phyloP scores from a whole-genome alignment of 2,888 invertebrate species.

The Leptothorax acervorum region DNA sequence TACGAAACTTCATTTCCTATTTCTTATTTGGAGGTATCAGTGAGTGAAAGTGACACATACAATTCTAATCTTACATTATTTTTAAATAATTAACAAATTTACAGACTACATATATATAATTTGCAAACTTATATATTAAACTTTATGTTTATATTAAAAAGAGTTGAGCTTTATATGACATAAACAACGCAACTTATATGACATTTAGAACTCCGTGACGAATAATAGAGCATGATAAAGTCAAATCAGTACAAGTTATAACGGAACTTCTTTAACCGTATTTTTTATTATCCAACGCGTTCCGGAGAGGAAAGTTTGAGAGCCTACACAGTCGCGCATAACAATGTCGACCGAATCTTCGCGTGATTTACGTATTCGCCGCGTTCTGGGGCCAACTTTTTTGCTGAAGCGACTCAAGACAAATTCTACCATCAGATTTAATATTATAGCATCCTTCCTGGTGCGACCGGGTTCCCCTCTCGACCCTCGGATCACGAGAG shows the following conservation, averaged over 20 bases:
- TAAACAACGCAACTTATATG: not conserved
- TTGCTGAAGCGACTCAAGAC: slow-evolving; percentile 34
- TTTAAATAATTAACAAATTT: not conserved
- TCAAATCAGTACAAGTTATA: slow-evolving; percentile 34
- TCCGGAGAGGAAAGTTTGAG: not conserved
- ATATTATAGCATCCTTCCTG: slow-evolving; percentile 56
- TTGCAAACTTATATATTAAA: slow-evolving; percentile 11
- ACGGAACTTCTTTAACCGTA: slow-evolving; percentile 14
- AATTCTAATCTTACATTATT: not conserved
- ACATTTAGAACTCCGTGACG: slow-evolving; percentile 2
- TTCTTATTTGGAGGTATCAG: slow-evolving; percentile 49
- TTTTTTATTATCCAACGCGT: slow-evolving; percentile 20
- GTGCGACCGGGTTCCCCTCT: not conserved
- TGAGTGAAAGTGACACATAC: slow-evolving; percentile 37
- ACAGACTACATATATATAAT: not conserved
- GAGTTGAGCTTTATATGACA: not conserved
- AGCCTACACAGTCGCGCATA: not conserved
- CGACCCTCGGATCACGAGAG: slow-evolving; percentile 82
- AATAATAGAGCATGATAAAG: slow-evolving; percentile 16
- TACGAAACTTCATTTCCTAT: slow-evolving; percentile 23
- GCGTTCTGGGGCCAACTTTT: slow-evolving; percentile 35
- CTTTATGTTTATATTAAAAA: not conserved
- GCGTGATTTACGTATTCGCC: slow-evolving; percentile 41
- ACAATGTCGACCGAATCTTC: slow-evolving; percentile 44
- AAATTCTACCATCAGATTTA: slow-evolving; percentile 43